Conservation (phyloP, 2,797 vertebrate species). For the Allochrocebus solatus region DNA sequence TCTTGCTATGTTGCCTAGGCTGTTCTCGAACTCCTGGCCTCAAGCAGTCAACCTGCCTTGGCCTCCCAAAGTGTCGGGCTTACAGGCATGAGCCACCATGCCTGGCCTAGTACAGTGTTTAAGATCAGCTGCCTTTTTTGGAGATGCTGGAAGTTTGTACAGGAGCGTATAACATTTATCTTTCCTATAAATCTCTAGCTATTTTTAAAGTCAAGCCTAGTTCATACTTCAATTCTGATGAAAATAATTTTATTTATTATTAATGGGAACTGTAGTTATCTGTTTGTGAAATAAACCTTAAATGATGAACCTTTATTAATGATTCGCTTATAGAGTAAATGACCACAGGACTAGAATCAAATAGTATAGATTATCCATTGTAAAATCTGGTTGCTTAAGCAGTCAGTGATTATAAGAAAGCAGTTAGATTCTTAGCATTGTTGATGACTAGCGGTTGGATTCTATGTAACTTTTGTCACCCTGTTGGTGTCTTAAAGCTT, state of each 20-base stretch:
- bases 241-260: slow-evolving; percentile 40
- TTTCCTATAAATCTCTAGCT: background rate
- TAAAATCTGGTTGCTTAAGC: slow-evolving; percentile 53
- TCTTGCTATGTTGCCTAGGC: background rate
- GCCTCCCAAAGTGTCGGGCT: background rate
- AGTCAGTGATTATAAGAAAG: background rate
- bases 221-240: background rate
- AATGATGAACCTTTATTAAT: slow-evolving; percentile 18
- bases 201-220: slow-evolving; percentile 5
- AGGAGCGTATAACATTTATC: slow-evolving; percentile 9
- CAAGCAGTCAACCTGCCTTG: background rate
- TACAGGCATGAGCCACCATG: background rate
- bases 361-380: background rate
- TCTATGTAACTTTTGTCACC: background rate
- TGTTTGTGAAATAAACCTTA: slow-evolving; percentile 45
- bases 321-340: background rate
- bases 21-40: background rate
- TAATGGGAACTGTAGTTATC: background rate
- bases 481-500: background rate
- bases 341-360: background rate
- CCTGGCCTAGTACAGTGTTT: background rate
- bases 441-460: background rate
- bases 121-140: background rate
- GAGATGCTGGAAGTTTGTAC: background rate
- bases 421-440: slow-evolving; percentile 8